These are phyloP conservation scores for Aurelia aurita complex sp. Pacific DNA, from an alignment of 30 jellyfish, hydroid and myxozoan species.

Conservation along the genomic window DNA sequence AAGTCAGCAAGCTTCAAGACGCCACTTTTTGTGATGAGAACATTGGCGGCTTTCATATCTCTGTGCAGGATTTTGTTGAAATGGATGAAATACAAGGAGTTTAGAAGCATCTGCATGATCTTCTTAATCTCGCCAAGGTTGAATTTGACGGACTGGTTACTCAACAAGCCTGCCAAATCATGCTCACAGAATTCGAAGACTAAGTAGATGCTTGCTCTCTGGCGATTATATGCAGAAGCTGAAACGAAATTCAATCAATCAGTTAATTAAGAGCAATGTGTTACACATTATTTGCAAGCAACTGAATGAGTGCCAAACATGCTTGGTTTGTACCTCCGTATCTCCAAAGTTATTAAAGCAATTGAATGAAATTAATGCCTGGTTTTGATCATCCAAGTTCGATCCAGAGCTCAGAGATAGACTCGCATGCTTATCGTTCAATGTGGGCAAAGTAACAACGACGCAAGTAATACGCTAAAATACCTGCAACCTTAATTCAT, in stretches of 20 bases:
- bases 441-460: too few relatives aligned
- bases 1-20: slow-evolving; percentile 97
- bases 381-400: too few relatives aligned
- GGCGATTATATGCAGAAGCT: slow-evolving; percentile 96
- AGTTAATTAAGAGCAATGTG: too few relatives aligned
- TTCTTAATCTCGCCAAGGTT: slow-evolving; percentile 93
- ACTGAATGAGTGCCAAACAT: too few relatives aligned
- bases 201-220: slow-evolving; percentile 90
- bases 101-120: slow-evolving; percentile 93
- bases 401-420: too few relatives aligned
- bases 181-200: slow-evolving; percentile 99
- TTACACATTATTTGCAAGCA: too few relatives aligned
- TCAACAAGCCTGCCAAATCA: slow-evolving; percentile 97
- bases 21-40: slow-evolving; percentile 95
- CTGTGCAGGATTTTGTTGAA: slow-evolving; percentile 97
- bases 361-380: too few relatives aligned
- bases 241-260: neutral
- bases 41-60: slow-evolving; percentile 99
- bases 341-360: too few relatives aligned
- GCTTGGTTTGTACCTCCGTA: too few relatives aligned
- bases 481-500: too few relatives aligned
- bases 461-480: too few relatives aligned
- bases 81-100: slow-evolving; percentile 93
- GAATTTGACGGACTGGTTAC: slow-evolving; percentile 81
- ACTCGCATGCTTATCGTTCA: too few relatives aligned